phyloP scores from a whole-genome alignment of 2,113 vertebrate species.

The Garra rufa region DNA sequence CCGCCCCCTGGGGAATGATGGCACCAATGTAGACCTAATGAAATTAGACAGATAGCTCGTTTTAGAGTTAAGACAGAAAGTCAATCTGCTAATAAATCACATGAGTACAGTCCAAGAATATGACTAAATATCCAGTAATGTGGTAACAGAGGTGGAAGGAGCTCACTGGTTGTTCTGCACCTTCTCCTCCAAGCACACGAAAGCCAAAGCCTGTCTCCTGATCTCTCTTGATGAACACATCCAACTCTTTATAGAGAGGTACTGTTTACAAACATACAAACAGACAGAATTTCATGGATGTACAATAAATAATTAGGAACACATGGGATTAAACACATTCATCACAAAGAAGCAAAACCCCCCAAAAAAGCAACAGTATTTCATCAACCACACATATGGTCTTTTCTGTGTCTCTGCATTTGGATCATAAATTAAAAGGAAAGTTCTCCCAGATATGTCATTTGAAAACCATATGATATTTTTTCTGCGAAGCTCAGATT shows the following conservation, averaged over 20 bases:
- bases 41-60: slow-evolving; percentile 46
- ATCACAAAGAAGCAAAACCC: background rate
- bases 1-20: slow-evolving; percentile 91
- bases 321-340: slow-evolving; percentile 6
- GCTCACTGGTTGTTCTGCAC: slow-evolving; percentile 95
- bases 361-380: background rate
- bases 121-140: background rate
- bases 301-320: background rate
- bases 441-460: background rate
- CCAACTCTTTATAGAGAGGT: slow-evolving; percentile 92
- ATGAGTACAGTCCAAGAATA: background rate
- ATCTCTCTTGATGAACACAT: slow-evolving; percentile 91
- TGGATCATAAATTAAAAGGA: background rate
- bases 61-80: background rate
- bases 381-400: background rate
- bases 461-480: background rate
- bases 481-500: background rate
- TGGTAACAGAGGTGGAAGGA: background rate
- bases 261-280: slow-evolving; percentile 71
- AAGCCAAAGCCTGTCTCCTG: slow-evolving; percentile 98
- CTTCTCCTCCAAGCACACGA: slow-evolving; percentile 94
- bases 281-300: background rate
- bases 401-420: background rate
- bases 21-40: slow-evolving; percentile 95
- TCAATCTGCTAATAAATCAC: slow-evolving; percentile 2